phyloP scores from a whole-genome alignment of 35 echinoderm and acorn worm species.

The Ptychodera flava region DNA sequence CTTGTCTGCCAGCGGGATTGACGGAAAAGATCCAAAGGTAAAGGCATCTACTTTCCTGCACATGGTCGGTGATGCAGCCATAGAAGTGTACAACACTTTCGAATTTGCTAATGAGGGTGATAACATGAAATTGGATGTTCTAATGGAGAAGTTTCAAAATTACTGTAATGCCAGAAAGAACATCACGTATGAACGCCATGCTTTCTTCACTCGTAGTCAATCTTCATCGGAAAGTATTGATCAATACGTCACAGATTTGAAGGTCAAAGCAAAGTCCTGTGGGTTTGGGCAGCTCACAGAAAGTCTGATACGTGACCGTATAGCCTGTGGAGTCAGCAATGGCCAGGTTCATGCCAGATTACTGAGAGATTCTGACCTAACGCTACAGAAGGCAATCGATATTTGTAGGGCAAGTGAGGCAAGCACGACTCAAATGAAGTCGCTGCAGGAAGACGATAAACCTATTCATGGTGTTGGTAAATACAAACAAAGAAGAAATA shows the following conservation, averaged over 20 bases:
- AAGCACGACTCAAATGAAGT: conserved; percentile 10
- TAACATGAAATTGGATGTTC: not conserved
- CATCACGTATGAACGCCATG: conserved; percentile 20
- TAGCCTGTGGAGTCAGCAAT: conserved; percentile 12
- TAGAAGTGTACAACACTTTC: conserved; percentile 30
- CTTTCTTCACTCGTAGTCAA: conserved; percentile 16
- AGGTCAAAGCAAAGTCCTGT: conserved; percentile 33
- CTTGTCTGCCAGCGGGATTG: conserved; percentile 10
- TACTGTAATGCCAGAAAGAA: conserved; percentile 26
- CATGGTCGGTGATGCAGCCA: conserved; percentile 24
- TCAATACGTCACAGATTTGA: conserved; percentile 35
- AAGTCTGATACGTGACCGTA: conserved; percentile 7
- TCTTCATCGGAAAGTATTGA: conserved; percentile 17
- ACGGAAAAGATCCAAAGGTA: not conserved
- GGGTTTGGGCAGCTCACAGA: conserved; percentile 6
- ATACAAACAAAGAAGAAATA: no score
- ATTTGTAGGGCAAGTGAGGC: conserved; percentile 39
- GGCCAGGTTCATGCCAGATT: conserved; percentile 25
- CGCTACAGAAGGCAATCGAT: conserved; percentile 21
- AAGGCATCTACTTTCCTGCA: conserved; percentile 28
- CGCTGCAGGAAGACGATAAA: no score
- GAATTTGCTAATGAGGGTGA: conserved; percentile 7
- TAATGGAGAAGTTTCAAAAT: conserved; percentile 7
- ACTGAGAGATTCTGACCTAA: conserved; percentile 8
- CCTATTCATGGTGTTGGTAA: no score